These are phyloP conservation scores for Leptopilina boulardi DNA, from an alignment of 1,140 invertebrate genomes.

Conservation along the genomic window DNA sequence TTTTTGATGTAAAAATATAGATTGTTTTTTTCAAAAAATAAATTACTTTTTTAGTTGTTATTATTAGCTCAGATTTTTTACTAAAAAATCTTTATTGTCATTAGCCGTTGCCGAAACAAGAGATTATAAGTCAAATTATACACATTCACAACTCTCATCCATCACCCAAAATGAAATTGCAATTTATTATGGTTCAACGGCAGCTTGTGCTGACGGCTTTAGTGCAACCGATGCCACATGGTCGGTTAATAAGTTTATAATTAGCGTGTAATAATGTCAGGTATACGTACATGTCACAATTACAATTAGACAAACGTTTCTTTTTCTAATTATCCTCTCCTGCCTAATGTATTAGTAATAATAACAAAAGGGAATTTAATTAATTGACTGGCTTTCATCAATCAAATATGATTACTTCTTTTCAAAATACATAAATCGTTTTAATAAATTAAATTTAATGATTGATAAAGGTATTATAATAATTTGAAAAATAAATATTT, in stretches of 20 bases:
- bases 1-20: no score
- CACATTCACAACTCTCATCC: conserved; percentile 48
- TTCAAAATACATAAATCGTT: no score
- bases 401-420: no score
- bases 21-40: no score
- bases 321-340: not conserved
- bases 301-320: conserved; percentile 12
- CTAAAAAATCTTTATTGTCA: no score
- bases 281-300: conserved; percentile 15
- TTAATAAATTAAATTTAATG: no score
- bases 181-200: conserved; percentile 52
- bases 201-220: conserved; percentile 35
- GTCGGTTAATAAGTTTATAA: conserved; percentile 50
- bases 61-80: no score
- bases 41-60: no score
- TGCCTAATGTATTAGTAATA: no score
- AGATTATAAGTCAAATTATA: conserved; percentile 38
- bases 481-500: not conserved
- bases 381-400: no score
- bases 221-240: conserved; percentile 31
- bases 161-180: conserved; percentile 52
- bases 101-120: not conserved
- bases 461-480: no score
- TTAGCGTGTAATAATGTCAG: conserved; percentile 51
- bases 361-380: no score